Evolutionary conservation across 1,140 invertebrate species (phyloP).

Genomic region (Pararge aegeria): DNA sequence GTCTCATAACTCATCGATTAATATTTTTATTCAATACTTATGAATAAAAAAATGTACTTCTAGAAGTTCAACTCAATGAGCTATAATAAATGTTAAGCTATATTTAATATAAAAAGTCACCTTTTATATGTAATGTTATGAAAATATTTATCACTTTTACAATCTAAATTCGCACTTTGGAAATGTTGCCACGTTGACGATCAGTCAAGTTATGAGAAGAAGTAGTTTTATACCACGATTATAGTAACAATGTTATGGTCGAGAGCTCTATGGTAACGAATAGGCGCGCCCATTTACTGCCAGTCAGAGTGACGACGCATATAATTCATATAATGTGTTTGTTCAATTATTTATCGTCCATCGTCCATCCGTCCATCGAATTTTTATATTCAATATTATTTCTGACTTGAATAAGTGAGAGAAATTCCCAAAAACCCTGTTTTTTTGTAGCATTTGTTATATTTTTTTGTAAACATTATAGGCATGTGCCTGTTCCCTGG

Average conservation of each 20-base stretch:
- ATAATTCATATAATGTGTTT: constrained; percentile 15
- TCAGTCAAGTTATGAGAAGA: constrained; percentile 33
- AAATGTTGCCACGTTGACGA: constrained; percentile 19
- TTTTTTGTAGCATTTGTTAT: too few relatives aligned
- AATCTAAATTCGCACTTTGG: background rate
- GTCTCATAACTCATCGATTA: background rate
- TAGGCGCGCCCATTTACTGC: constrained; percentile 36
- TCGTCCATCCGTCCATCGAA: background rate
- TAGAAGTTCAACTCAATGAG: background rate
- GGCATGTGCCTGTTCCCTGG: too few relatives aligned
- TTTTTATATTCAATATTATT: background rate
- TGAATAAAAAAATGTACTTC: background rate
- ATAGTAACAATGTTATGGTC: constrained; percentile 47
- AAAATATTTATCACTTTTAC: background rate
- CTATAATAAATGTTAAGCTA: too few relatives aligned
- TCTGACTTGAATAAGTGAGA: too few relatives aligned
- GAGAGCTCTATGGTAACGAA: constrained; percentile 49
- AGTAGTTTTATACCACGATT: constrained; percentile 39
- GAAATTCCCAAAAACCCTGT: too few relatives aligned
- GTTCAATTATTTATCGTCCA: background rate
- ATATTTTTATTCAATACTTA: background rate
- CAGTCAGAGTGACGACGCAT: constrained; percentile 41
- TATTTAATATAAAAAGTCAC: background rate
- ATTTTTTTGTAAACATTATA: too few relatives aligned
- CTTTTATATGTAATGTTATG: background rate